These are phyloP conservation scores for Cathartes aura DNA, from an alignment of 2,113 vertebrate genomes.

Conservation along the genomic window DNA sequence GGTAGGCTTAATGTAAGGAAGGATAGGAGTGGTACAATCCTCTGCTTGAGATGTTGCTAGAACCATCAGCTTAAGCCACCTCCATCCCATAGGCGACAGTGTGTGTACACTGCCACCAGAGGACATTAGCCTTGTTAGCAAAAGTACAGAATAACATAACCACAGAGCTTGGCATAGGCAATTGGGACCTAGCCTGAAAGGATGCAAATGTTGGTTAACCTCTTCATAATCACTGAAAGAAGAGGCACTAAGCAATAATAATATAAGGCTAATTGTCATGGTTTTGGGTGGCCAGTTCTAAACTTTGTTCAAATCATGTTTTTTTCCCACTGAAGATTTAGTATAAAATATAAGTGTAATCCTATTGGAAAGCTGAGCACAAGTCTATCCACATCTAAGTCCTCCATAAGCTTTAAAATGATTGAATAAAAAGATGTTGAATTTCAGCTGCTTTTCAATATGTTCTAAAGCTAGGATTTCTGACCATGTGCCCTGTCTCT, in stretches of 20 bases:
- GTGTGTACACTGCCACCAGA: background rate
- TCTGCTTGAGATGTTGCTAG: background rate
- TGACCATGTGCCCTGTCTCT: background rate
- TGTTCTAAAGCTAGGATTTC: background rate
- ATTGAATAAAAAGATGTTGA: background rate
- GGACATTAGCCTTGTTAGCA: background rate
- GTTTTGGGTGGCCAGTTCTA: background rate
- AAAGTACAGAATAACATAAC: background rate
- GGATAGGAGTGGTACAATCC: background rate
- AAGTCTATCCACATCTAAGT: background rate
- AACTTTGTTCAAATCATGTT: background rate
- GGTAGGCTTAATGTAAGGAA: background rate
- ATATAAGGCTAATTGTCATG: background rate
- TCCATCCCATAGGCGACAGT: background rate
- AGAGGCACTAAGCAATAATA: background rate
- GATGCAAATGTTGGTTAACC: background rate
- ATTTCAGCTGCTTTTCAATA: background rate
- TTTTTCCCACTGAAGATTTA: background rate
- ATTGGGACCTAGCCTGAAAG: background rate
- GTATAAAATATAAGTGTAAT: background rate
- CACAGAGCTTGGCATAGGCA: background rate
- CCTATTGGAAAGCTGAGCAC: background rate
- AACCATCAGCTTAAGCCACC: background rate
- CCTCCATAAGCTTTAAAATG: background rate
- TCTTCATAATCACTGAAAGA: background rate